These are phyloP conservation scores for Pectinophora gossypiella DNA, from an alignment of 1,140 invertebrate species.

Conservation along the genomic window DNA sequence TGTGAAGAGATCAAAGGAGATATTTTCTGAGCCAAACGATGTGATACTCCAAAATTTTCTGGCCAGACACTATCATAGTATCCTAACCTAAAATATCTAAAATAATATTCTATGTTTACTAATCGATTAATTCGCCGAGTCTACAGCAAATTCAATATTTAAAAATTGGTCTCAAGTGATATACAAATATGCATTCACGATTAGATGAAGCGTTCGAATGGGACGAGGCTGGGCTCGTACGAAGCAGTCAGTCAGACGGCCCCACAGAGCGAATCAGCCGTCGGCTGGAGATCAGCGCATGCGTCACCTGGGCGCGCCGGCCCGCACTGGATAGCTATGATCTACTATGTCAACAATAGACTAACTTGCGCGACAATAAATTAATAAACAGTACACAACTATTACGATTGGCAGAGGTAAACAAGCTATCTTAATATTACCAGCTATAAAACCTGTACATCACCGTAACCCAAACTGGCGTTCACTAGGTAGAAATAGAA, in stretches of 20 bases:
- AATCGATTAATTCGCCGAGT: conserved; percentile 63
- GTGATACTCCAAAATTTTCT: conserved; percentile 74
- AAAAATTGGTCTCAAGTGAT: conserved; percentile 72
- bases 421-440: conserved; percentile 75
- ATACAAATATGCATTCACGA: conserved; percentile 65
- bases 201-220: conserved; percentile 48
- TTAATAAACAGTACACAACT: conserved; percentile 72
- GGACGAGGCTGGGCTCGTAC: neutral
- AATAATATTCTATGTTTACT: conserved; percentile 70
- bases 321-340: conserved; percentile 63
- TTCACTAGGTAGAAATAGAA: conserved; percentile 59
- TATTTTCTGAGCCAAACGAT: conserved; percentile 75
- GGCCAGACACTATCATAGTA: conserved; percentile 74
- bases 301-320: neutral
- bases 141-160: conserved; percentile 63
- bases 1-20: conserved; percentile 74
- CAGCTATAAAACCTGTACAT: conserved; percentile 74
- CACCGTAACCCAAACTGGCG: conserved; percentile 73
- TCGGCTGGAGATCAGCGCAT: neutral
- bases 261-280: neutral
- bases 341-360: conserved; percentile 71
- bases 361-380: conserved; percentile 71
- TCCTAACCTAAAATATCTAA: conserved; percentile 75
- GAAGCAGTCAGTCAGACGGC: neutral
- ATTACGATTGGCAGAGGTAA: conserved; percentile 76